Conservation (phyloP, 2,888 invertebrate genomes). For the Netelia inedita region DNA sequence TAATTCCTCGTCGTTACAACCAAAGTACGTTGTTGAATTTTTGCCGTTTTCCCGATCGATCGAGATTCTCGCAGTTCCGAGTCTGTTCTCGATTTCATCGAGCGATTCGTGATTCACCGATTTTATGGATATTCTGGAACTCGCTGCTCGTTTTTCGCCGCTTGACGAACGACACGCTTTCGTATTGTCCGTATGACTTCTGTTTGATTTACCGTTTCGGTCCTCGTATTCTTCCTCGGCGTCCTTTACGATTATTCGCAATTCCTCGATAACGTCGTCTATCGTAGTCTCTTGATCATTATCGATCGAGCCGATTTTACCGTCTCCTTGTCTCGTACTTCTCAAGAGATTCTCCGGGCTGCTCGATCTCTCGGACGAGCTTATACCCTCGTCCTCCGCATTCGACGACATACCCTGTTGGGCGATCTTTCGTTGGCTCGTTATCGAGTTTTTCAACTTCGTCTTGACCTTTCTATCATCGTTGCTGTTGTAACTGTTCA, state of each 20-base stretch:
- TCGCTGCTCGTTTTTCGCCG: background rate
- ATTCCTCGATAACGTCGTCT: slow-evolving; percentile 94
- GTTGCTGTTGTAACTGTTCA: slow-evolving; percentile 75
- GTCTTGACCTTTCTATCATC: slow-evolving; percentile 68
- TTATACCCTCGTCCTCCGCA: slow-evolving; percentile 95
- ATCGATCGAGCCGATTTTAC: slow-evolving; percentile 83
- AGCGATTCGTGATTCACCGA: slow-evolving; percentile 37
- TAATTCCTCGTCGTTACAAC: slow-evolving; percentile 45
- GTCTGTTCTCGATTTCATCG: slow-evolving; percentile 16
- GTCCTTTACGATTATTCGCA: slow-evolving; percentile 94
- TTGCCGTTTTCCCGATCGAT: slow-evolving; percentile 5
- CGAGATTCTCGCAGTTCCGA: slow-evolving; percentile 1
- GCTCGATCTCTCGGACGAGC: slow-evolving; percentile 92
- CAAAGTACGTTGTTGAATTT: slow-evolving; percentile 57
- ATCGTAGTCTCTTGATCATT: slow-evolving; percentile 93
- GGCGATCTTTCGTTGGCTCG: slow-evolving; percentile 18
- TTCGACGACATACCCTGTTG: slow-evolving; percentile 87
- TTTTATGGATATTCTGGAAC: slow-evolving; percentile 34
- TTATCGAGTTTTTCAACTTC: slow-evolving; percentile 87
- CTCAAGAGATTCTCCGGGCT: slow-evolving; percentile 88
- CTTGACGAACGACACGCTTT: background rate
- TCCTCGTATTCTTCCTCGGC: slow-evolving; percentile 88
- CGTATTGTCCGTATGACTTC: background rate
- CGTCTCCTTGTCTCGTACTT: slow-evolving; percentile 47
- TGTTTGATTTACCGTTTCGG: slow-evolving; percentile 83